Conservation (phyloP, 2,797 vertebrate species). For the Phalanger gymnotis region DNA sequence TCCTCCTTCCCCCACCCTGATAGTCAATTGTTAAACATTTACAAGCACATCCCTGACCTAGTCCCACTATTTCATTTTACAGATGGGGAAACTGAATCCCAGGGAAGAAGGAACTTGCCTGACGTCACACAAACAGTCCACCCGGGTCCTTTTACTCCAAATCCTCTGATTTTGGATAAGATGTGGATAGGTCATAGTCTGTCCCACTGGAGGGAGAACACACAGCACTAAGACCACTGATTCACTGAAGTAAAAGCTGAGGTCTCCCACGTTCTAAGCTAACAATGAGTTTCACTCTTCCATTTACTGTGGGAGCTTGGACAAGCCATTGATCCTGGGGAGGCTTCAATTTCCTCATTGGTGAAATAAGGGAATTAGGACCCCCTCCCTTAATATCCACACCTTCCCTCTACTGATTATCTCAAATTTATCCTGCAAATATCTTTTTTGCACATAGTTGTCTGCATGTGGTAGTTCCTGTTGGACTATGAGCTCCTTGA, state of each 20-base stretch:
- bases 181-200: neutral
- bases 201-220: neutral
- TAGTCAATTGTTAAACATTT: neutral
- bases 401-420: neutral
- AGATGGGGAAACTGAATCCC: slow-evolving; percentile 32
- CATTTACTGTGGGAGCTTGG: neutral
- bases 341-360: neutral
- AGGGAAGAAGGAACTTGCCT: neutral
- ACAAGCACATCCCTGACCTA: neutral
- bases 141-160: neutral
- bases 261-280: neutral
- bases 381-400: neutral
- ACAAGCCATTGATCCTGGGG: neutral
- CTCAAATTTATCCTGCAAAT: neutral
- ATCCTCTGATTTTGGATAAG: neutral
- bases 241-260: neutral
- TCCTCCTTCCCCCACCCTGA: neutral
- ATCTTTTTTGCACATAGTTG: neutral
- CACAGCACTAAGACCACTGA: neutral
- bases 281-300: slow-evolving; percentile 10
- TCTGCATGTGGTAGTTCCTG: neutral
- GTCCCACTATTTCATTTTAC: slow-evolving; percentile 28
- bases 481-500: neutral
- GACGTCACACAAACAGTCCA: slow-evolving; percentile 1
- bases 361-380: neutral